These are phyloP conservation scores for Spodoptera littoralis DNA, from an alignment of 2,888 invertebrate genomes.

Conservation along the genomic window DNA sequence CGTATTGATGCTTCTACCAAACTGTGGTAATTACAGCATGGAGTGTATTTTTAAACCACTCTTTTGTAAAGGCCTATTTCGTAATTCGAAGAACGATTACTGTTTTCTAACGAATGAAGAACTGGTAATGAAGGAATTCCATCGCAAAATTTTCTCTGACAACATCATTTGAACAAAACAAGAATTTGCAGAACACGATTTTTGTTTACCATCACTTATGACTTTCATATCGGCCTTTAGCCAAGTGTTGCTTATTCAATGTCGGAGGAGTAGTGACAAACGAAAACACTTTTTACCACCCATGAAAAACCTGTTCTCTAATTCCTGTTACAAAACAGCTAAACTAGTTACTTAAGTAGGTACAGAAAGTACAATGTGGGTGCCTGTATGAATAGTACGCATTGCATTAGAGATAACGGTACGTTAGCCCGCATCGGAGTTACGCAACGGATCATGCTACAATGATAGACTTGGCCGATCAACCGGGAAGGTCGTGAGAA, in stretches of 20 bases:
- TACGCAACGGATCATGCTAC: conserved; percentile 56
- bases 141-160: too few relatives aligned
- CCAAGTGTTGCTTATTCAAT: neutral
- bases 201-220: too few relatives aligned
- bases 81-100: too few relatives aligned
- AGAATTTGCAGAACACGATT: too few relatives aligned
- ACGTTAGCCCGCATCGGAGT: conserved; percentile 49
- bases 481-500: conserved; percentile 69
- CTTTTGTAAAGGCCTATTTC: neutral
- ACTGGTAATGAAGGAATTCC: too few relatives aligned
- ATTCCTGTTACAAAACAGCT: conserved; percentile 25
- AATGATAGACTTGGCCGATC: conserved; percentile 62
- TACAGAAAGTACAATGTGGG: conserved; percentile 44
- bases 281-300: conserved; percentile 4
- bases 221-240: too few relatives aligned
- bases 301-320: conserved; percentile 25
- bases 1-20: conserved; percentile 28
- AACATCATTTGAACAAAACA: too few relatives aligned
- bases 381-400: conserved; percentile 51
- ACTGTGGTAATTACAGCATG: conserved; percentile 19
- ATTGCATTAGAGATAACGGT: conserved; percentile 64
- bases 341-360: conserved; percentile 33
- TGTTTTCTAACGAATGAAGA: too few relatives aligned
- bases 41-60: conserved; percentile 4
- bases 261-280: conserved; percentile 12